A percentile compares a stretch with the other conserved stretches of the same genome.
phyloP scores from a whole-genome alignment of 2,113 vertebrate genomes.

The Takifugu flavidus region DNA sequence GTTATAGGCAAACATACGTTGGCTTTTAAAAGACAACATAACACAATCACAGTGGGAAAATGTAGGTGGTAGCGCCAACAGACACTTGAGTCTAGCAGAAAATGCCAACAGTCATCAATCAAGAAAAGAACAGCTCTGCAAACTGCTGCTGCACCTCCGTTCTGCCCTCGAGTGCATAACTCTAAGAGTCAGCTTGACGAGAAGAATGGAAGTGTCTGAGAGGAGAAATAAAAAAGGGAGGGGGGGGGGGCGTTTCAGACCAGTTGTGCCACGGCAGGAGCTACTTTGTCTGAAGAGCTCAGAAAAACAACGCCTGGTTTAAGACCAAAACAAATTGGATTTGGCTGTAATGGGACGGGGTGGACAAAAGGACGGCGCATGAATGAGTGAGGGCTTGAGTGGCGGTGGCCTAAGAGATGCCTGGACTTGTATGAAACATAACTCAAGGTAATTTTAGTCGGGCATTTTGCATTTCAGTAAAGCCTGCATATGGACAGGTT shows the following conservation, averaged over 20 bases:
- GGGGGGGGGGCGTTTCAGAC: conserved; percentile 40
- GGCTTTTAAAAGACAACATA: too few relatives aligned
- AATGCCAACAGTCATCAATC: not conserved
- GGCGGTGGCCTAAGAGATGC: too few relatives aligned
- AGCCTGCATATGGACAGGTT: too few relatives aligned
- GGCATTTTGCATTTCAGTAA: too few relatives aligned
- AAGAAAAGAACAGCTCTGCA: not conserved
- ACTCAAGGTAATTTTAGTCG: too few relatives aligned
- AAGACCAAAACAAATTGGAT: conserved; percentile 68
- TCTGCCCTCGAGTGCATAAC: not conserved
- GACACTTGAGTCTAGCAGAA: conserved; percentile 3
- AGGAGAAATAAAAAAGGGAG: not conserved
- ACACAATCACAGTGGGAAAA: too few relatives aligned
- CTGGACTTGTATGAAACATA: too few relatives aligned
- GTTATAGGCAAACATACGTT: too few relatives aligned
- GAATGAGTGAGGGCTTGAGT: not conserved
- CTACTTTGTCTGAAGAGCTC: conserved; percentile 36
- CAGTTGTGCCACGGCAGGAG: too few relatives aligned
- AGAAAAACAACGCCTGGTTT: conserved; percentile 44
- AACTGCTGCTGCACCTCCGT: not conserved
- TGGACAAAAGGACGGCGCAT: conserved; percentile 13
- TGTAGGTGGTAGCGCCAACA: conserved; percentile 3
- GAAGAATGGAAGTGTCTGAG: conserved; percentile 10
- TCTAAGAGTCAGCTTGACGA: conserved; percentile 10
- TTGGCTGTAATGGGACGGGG: conserved; percentile 51